Evolutionary conservation across 2,113 vertebrate genomes (phyloP), one percentile per base, ranked within the genome.

Genomic region (Scartelaos histophorus): DNA sequence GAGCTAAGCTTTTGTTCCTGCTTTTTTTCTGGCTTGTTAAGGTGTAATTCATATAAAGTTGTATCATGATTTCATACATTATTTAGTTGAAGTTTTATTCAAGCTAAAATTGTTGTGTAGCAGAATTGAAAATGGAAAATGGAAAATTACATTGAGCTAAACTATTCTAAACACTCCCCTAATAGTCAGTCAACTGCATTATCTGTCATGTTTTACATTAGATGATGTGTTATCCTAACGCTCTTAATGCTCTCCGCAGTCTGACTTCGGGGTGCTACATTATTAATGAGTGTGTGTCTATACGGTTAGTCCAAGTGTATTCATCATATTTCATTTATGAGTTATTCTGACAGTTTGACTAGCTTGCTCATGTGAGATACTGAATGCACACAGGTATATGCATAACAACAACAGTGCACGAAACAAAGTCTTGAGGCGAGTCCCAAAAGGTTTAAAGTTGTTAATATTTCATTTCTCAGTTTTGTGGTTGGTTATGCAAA

Each of bases 311-410:
- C 13, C 22, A 66, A n/a, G 10, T 73, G 45, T 84, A 74, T 91
- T 83, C 83, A 84, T 74, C 24, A 24, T 80, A 70, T 73, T 82
- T 85, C 67, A 72, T 73, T 78, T 68, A 80, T 88, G 75, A 88
- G 84, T 92, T 90, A 92, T 92, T 92, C 75, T 86, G 90, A 78
- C 45, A 57, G 65, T 75, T 75, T 68, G 68, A 84, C 53, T 62
- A 78, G 64, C 70, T 53, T 47, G 54, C 80, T 78, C 57, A 73
- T 70, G 46, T 72, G 47, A 75, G 69, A 72, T 21, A 71, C 17
- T 5, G 21, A 64, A 38, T 35, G 47, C 3, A 67, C 67, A 38
- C 65, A 73, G 66, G 13, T 17, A 45, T 85, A 58, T 67, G 68
- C 62, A 25, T 24, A 61, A 22, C 24, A 46, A 68, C 53, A 54